phyloP scores from a whole-genome alignment of 2,888 invertebrate genomes.

The Schizotus pectinicornis region DNA sequence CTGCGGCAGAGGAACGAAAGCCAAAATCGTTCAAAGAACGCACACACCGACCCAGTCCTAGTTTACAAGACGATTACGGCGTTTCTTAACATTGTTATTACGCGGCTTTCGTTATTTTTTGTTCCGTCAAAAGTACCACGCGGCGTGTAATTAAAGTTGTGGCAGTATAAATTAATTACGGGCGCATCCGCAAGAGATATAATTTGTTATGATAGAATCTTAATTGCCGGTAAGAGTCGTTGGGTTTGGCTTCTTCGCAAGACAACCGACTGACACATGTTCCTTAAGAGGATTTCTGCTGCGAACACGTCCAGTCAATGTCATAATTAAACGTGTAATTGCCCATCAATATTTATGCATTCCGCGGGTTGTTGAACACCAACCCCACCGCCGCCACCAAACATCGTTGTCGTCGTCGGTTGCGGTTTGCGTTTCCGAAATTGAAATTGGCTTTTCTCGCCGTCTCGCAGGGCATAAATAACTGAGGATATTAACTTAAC shows the following conservation, averaged over 20 bases:
- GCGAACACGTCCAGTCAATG: constrained; percentile 24
- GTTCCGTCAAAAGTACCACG: too few species aligned
- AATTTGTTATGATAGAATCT: constrained; percentile 33
- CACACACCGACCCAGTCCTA: too few species aligned
- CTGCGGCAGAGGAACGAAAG: too few species aligned
- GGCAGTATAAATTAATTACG: constrained; percentile 23
- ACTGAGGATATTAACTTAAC: constrained; percentile 27
- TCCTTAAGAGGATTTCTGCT: constrained; percentile 25
- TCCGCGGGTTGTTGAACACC: constrained; percentile 11
- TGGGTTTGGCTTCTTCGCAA: constrained; percentile 9
- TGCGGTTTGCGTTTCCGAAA: constrained; percentile 8
- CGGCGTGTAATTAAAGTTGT: background rate
- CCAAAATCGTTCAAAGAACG: too few species aligned
- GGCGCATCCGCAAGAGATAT: constrained; percentile 22
- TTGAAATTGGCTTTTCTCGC: constrained; percentile 18
- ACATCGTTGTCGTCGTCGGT: too few species aligned
- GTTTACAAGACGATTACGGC: too few species aligned
- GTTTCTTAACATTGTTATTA: too few species aligned
- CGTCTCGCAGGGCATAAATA: constrained; percentile 15
- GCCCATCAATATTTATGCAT: constrained; percentile 31
- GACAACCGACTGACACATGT: constrained; percentile 28
- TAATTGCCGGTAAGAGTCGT: constrained; percentile 27
- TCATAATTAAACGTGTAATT: constrained; percentile 30
- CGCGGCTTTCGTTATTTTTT: too few species aligned
- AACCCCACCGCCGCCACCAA: too few species aligned